Evolutionary conservation across 1,140 invertebrate species (phyloP).

Genomic region (Apolygus lucorum): DNA sequence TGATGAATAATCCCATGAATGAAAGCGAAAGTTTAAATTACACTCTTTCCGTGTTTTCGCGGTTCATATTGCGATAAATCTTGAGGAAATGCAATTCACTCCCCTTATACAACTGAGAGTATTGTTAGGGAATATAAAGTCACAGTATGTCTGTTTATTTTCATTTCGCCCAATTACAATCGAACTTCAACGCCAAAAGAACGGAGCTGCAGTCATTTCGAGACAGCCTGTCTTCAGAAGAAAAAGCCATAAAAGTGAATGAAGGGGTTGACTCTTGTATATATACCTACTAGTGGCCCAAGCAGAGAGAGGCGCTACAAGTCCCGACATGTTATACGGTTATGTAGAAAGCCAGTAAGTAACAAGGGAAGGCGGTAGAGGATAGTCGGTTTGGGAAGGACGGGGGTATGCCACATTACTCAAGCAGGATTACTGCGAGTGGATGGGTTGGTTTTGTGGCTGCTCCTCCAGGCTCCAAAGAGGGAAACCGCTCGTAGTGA

Average conservation of each 20-base stretch:
- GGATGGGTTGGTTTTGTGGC: background rate
- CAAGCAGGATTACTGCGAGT: background rate
- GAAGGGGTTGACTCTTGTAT: background rate
- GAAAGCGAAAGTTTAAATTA: too few relatives aligned
- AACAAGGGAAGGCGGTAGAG: background rate
- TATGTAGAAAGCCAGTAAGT: background rate
- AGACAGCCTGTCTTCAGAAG: background rate
- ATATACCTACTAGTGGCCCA: too few relatives aligned
- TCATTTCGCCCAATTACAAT: too few relatives aligned
- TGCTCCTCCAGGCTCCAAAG: background rate
- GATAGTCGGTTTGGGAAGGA: too few relatives aligned
- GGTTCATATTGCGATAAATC: too few relatives aligned
- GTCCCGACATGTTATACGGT: background rate
- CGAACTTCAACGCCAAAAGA: too few relatives aligned
- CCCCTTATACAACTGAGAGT: too few relatives aligned
- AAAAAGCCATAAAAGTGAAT: background rate
- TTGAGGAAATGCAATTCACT: too few relatives aligned
- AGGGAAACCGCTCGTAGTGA: background rate
- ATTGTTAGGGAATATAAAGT: too few relatives aligned
- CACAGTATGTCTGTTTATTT: too few relatives aligned
- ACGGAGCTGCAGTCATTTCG: background rate
- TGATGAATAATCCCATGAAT: too few relatives aligned
- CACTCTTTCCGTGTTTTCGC: too few relatives aligned
- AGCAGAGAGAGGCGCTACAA: background rate
- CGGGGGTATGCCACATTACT: background rate